Percentiles rank a stretch among this genome's conserved stretches.
Evolutionary conservation across 2,888 invertebrate species (phyloP).

Genomic region (Tetrapedia diversipes): DNA sequence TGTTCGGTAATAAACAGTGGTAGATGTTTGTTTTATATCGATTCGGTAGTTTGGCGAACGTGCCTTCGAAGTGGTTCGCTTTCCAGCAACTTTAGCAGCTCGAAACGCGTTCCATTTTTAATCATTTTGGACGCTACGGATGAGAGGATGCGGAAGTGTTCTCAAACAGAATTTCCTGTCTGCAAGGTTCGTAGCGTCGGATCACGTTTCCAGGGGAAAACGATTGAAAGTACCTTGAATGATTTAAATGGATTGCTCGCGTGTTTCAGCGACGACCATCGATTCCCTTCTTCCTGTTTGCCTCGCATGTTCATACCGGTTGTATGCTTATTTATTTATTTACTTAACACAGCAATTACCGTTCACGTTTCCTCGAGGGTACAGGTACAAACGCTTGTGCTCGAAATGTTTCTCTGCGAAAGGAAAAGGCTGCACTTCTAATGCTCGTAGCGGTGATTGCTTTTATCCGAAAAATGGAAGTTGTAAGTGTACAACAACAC

Average conservation of each 20-base stretch:
- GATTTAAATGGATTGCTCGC: conserved; percentile 57
- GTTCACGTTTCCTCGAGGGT: conserved; percentile 8
- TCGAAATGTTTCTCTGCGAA: no score
- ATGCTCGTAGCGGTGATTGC: no score
- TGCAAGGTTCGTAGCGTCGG: conserved; percentile 10
- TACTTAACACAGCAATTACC: conserved; percentile 30
- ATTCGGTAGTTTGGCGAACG: no score
- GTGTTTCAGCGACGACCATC: conserved; percentile 41
- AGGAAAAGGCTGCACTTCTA: no score
- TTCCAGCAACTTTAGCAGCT: no score
- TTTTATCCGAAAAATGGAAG: not conserved
- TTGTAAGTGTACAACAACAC: conserved; percentile 26
- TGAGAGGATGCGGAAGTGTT: not conserved
- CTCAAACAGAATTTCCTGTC: conserved; percentile 33
- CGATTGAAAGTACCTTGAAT: conserved; percentile 51
- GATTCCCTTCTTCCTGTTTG: conserved; percentile 39
- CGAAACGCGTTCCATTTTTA: not conserved
- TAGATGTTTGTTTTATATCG: no score
- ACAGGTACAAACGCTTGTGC: not conserved
- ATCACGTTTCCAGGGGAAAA: conserved; percentile 34
- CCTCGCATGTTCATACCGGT: conserved; percentile 19
- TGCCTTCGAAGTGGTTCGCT: no score
- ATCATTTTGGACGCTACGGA: not conserved
- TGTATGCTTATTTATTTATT: conserved; percentile 46
- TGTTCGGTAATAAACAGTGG: no score